phyloP scores from a whole-genome alignment of 2,113 vertebrate species.

The Solenodon paradoxus region DNA sequence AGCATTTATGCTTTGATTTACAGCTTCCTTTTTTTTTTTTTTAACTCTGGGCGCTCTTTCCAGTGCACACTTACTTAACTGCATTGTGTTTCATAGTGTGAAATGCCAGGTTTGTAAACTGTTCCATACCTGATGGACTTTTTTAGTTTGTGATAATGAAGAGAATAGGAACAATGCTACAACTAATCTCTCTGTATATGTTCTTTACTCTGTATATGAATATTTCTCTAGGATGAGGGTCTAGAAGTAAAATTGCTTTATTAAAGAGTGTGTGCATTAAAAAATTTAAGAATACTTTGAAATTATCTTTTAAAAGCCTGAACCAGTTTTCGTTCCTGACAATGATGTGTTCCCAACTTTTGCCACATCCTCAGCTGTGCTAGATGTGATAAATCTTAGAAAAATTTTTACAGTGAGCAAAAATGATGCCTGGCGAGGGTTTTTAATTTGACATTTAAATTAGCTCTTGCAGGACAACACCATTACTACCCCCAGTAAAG shows the following conservation, averaged over 20 bases:
- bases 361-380: background rate
- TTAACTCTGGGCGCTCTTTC: background rate
- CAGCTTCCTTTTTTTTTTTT: background rate
- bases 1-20: slow-evolving; percentile 26
- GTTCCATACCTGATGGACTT: background rate
- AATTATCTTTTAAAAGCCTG: background rate
- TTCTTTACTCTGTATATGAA: background rate
- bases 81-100: background rate
- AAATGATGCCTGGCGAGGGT: background rate
- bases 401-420: background rate
- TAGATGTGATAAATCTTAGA: background rate
- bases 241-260: background rate
- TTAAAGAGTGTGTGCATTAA: background rate
- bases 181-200: background rate
- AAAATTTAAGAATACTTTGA: background rate
- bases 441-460: background rate
- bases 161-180: background rate
- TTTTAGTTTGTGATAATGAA: background rate
- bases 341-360: background rate
- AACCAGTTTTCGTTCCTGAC: background rate
- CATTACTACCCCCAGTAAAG: background rate
- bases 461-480: background rate
- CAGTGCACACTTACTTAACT: background rate
- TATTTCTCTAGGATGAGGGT: background rate
- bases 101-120: background rate